Evolutionary conservation across 2,888 invertebrate genomes (phyloP).

Genomic region (Harpalus rubripes): DNA sequence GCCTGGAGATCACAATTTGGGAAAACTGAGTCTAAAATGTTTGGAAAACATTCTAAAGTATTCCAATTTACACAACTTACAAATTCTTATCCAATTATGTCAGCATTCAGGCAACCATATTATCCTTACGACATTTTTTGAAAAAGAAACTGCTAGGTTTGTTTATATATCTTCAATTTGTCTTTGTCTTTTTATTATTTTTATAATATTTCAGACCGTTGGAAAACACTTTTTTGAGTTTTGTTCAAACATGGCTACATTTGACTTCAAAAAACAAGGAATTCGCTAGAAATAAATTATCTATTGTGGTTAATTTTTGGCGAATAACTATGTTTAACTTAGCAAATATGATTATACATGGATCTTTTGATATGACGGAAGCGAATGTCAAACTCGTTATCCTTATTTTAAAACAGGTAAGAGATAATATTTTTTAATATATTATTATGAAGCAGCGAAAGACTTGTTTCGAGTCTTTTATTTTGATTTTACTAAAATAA

Average conservation of each 20-base stretch:
- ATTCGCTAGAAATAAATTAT: constrained; percentile 35
- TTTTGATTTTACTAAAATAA: too few species aligned
- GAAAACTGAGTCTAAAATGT: constrained; percentile 39
- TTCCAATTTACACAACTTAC: constrained; percentile 9
- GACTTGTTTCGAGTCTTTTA: too few species aligned
- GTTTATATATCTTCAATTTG: not conserved
- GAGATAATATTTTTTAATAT: not conserved
- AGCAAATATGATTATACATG: constrained; percentile 10
- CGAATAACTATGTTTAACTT: constrained; percentile 35
- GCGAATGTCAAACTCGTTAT: constrained; percentile 26
- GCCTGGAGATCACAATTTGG: constrained; percentile 21
- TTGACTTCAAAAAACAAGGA: constrained; percentile 17
- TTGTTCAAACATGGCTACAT: constrained; percentile 27
- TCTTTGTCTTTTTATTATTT: not conserved
- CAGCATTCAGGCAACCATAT: constrained; percentile 42
- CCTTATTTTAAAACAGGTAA: constrained; percentile 55
- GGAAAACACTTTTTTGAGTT: constrained; percentile 48
- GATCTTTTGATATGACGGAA: not conserved
- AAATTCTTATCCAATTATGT: constrained; percentile 18
- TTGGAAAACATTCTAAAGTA: constrained; percentile 44
- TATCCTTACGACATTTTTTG: constrained; percentile 29
- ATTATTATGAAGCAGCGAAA: too few species aligned
- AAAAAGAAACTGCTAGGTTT: constrained; percentile 44
- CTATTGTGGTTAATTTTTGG: constrained; percentile 41
- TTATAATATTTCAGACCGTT: constrained; percentile 34